A percentile compares a stretch with the other conserved stretches of the same genome.
phyloP scores from a whole-genome alignment of 2,797 vertebrate genomes.

The Luscinia luscinia region DNA sequence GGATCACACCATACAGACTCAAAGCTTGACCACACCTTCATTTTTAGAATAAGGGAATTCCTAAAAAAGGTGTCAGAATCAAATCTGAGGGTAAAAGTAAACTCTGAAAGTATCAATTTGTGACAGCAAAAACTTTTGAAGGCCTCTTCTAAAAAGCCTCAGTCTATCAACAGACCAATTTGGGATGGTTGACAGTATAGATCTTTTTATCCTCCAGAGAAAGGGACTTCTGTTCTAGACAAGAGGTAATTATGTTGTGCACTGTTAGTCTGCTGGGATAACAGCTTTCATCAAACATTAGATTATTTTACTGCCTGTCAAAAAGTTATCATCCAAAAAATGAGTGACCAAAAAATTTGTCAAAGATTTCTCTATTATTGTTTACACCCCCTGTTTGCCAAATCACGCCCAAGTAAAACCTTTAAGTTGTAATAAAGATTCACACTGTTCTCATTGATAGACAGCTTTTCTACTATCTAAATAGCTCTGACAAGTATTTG shows the following conservation, averaged over 20 bases:
- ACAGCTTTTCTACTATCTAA: background rate
- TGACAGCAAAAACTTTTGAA: background rate
- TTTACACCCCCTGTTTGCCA: background rate
- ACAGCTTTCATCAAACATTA: background rate
- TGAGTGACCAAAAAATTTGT: background rate
- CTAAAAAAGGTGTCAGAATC: background rate
- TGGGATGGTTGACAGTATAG: accelerated
- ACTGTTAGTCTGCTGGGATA: background rate
- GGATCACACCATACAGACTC: background rate
- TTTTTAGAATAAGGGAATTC: background rate
- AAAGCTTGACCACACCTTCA: background rate
- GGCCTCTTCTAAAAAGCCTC: background rate
- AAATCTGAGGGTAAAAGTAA: background rate
- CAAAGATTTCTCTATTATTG: background rate
- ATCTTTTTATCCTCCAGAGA: background rate
- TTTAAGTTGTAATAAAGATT: background rate
- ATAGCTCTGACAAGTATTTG: background rate
- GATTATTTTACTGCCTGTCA: background rate
- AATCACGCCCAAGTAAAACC: background rate
- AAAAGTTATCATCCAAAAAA: background rate
- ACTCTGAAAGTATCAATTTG: background rate
- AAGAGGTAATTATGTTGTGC: background rate
- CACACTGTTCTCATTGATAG: background rate
- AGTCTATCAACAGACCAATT: background rate
- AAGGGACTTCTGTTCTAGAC: background rate